phyloP scores from a whole-genome alignment of 1,140 invertebrate species.

The Oscheius sp. region DNA sequence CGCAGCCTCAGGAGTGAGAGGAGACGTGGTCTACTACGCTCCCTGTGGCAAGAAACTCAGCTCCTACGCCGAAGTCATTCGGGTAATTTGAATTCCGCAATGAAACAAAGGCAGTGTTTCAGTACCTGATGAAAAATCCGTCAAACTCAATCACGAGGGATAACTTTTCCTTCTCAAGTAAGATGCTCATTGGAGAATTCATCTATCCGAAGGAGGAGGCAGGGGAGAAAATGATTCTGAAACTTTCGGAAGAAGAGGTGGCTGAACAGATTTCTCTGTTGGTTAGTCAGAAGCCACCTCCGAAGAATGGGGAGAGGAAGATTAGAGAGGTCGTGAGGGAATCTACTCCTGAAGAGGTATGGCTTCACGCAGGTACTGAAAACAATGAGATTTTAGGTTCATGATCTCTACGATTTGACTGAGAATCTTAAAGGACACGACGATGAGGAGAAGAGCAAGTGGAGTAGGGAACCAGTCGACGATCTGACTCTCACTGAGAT shows the following conservation, averaged over 20 bases:
- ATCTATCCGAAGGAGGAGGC: constrained; percentile 13
- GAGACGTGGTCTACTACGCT: constrained; percentile 26
- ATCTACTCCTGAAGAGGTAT: constrained; percentile 9
- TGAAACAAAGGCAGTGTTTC: background rate
- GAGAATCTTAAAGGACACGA: constrained; percentile 5
- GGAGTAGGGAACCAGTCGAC: constrained; percentile 11
- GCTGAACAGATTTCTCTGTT: background rate
- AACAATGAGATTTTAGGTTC: background rate
- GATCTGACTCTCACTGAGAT: constrained; percentile 17
- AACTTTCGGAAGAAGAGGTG: constrained; percentile 19
- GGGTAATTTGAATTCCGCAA: background rate
- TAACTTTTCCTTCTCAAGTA: constrained; percentile 21
- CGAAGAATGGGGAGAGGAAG: constrained; percentile 17
- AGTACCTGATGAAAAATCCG: constrained; percentile 15
- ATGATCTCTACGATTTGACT: background rate
- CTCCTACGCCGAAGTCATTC: constrained; percentile 26
- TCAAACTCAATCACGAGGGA: constrained; percentile 5
- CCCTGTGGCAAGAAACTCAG: constrained; percentile 27
- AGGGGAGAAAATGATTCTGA: background rate
- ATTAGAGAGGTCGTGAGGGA: background rate
- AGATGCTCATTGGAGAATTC: constrained; percentile 23
- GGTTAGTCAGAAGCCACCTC: background rate
- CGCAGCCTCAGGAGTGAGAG: constrained; percentile 13
- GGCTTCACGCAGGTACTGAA: background rate
- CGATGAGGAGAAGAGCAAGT: constrained; percentile 9